Conservation (phyloP, 1,140 invertebrate species). For the Drosophila pseudoobscura region DNA sequence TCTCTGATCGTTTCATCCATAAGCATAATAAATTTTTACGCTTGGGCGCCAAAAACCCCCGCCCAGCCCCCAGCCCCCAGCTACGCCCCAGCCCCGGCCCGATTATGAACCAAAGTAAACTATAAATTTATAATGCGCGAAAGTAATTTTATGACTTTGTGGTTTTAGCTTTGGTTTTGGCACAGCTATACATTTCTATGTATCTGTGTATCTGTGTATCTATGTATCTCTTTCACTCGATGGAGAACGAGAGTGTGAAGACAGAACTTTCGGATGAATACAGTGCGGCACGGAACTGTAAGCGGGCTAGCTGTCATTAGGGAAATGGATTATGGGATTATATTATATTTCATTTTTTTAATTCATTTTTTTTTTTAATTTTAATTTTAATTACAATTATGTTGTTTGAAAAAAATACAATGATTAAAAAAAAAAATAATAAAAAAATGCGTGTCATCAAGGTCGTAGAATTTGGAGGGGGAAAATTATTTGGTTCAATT, state of each 20-base stretch:
- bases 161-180: constrained; percentile 75
- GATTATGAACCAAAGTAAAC: constrained; percentile 60
- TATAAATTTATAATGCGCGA: constrained; percentile 83
- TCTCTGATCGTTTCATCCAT: constrained; percentile 51
- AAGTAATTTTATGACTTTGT: constrained; percentile 83
- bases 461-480: too few relatives aligned
- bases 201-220: not conserved
- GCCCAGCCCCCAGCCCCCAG: not conserved
- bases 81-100: constrained; percentile 8
- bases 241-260: constrained; percentile 49
- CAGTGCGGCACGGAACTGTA: constrained; percentile 3
- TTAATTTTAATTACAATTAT: too few relatives aligned
- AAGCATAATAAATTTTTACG: constrained; percentile 83
- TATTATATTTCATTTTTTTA: too few relatives aligned
- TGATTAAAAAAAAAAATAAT: too few relatives aligned
- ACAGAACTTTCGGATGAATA: constrained; percentile 47
- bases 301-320: too few relatives aligned
- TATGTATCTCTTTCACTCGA: constrained; percentile 7
- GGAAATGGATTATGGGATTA: too few relatives aligned
- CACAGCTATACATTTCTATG: constrained; percentile 38
- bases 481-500: too few relatives aligned
- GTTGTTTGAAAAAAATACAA: too few relatives aligned
- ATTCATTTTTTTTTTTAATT: too few relatives aligned
- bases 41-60: constrained; percentile 60
- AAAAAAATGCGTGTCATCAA: too few relatives aligned